Evolutionary conservation across 2,888 invertebrate genomes (phyloP).

Genomic region (Athetis lepigone): DNA sequence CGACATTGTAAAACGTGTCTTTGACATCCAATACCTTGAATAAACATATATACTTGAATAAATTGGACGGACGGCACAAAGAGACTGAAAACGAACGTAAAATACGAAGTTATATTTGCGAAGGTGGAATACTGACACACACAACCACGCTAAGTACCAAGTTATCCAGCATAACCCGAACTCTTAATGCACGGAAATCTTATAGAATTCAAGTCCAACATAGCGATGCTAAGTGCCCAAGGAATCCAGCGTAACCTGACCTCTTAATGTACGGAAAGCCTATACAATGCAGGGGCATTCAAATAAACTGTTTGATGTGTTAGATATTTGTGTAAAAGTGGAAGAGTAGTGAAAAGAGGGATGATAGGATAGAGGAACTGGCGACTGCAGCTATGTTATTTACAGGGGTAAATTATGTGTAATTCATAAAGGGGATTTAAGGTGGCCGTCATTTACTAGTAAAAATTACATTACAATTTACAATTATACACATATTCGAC

Average conservation of each 20-base stretch:
- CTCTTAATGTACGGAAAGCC: not conserved
- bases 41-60: conserved; percentile 62
- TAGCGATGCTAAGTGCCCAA: no score
- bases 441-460: no score
- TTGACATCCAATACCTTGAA: conserved; percentile 37
- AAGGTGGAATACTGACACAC: conserved; percentile 46
- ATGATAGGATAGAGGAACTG: not conserved
- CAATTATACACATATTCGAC: no score
- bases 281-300: not conserved
- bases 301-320: conserved; percentile 35
- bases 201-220: not conserved
- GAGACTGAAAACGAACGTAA: conserved; percentile 35
- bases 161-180: not conserved
- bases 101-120: conserved; percentile 53
- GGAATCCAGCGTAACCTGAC: not conserved
- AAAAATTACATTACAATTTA: no score
- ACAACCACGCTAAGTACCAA: no score
- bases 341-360: conserved; percentile 14
- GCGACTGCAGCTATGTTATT: conserved; percentile 7
- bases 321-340: conserved; percentile 20
- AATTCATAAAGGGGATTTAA: not conserved
- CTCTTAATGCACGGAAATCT: not conserved
- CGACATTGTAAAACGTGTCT: conserved; percentile 52
- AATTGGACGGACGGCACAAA: conserved; percentile 57
- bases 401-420: not conserved